Evolutionary conservation across 2,888 invertebrate genomes (phyloP), one percentile per base, ranked within the genome.

Genomic region (Phortica okadai): DNA sequence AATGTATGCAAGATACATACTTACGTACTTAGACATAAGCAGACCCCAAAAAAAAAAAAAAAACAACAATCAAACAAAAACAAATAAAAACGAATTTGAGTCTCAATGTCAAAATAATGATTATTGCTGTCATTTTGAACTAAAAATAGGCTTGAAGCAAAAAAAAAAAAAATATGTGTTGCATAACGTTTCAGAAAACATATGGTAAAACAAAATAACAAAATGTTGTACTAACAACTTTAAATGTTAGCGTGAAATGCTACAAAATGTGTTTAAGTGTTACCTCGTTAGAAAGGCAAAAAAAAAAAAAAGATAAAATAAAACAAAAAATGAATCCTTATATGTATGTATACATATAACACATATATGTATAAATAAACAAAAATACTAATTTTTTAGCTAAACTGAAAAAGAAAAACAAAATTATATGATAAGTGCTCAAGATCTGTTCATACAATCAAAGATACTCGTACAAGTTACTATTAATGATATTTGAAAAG

Each of bases 201-300:
- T 62, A 75, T 76, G 42, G 41, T 66, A 77, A 77, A 77, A 74
- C 16, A 58, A 72, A 73, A 73, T 11, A 41, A 72, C 25, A 58
- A 73, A 33, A 33, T 33, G 33, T 33, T 33, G 33, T 33, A 33
- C 4, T 33, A 2, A n/a, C 73, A 75, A 25, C 25, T 70, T 56
- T 75, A 74, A 41, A 42, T 73, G 10, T 80, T 79, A 80, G 79
- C 79, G 79, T 76, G 80, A 82, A 80, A 80, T 77, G 2, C 16
- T 14, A 75, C 77, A 78, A 81, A 84, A 83, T 76, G 8, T 82
- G 84, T 88, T 89, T 88, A 85, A 89, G 87, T 88, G 88, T 88
- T 88, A 89, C 89, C 88, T 89, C 89, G 89, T 89, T 89, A 89
- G 85, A 80, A 21, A 78, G 80, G 74, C 73, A 67, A 64, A 70